Base-by-base conservation (phyloP, 2,888 invertebrate species). In the Orthosia cruda region DNA sequence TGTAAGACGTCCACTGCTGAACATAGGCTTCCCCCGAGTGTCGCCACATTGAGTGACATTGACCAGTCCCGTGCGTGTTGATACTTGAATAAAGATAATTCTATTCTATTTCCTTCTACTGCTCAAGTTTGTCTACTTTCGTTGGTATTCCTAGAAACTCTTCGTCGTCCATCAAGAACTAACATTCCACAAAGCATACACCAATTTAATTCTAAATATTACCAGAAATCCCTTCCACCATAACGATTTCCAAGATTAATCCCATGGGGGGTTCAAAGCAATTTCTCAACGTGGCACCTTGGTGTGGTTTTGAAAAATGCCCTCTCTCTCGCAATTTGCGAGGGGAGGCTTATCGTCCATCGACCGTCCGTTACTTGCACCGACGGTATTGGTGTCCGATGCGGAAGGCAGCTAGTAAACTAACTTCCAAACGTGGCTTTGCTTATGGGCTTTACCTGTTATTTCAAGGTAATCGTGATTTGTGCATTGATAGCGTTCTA, bases 281-380 rank as follows among this genome's bases (percentile, higher is more conserved):
- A 89, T 90, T 85, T 88, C 87, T 85, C 84, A 81, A 83, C 70
- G 62, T 77, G 79, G 75, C 77, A 75, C 68, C 81, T 82, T 59
- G 67, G 80, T 79, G 75, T 70, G 79, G 74, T 83, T 89, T 88
- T 88, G 85, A 87, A 85, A 89, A 88, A 90, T 86, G 81, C 80
- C 64, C 74, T 71, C 71, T 77, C 71, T 77, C 74, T 81, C 77
- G 77, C 81, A 81, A 84, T 89, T 87, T 85, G 87, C 76, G 81
- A 83, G 77, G 84, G 80, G 83, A 71, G 74, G 80, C 83, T 89
- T 84, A 87, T 89, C 88, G 86, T 81, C 71, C 81, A 90, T 88
- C 86, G 84, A 70, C 78, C 70, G 81, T 71, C 89, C 89, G 88
- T 87, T 90, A 87, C 80, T 80, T 64, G 71, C 49, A 83, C 73